Conservation (phyloP, 2,888 invertebrate species). For the Orchesellides sinensis region DNA sequence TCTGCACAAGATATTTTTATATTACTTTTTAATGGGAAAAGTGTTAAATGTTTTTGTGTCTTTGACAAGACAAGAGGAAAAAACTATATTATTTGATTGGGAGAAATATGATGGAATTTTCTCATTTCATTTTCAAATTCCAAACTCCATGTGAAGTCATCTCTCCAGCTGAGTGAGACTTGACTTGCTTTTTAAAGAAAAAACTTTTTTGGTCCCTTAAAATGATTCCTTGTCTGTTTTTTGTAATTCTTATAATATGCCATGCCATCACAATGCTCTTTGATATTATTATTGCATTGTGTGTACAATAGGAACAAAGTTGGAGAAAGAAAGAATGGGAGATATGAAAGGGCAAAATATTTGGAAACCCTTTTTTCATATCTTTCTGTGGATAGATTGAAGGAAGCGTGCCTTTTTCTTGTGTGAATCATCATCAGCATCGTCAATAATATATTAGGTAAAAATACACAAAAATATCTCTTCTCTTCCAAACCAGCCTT, state of each 20-base stretch:
- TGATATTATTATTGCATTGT: slow-evolving; percentile 36
- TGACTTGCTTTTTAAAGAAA: slow-evolving; percentile 22
- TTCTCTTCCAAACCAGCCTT: slow-evolving; percentile 6
- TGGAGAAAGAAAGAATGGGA: slow-evolving; percentile 26
- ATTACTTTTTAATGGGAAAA: slow-evolving; percentile 50
- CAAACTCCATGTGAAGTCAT: slow-evolving; percentile 74
- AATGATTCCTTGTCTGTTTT: slow-evolving; percentile 20
- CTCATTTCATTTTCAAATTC: slow-evolving; percentile 75
- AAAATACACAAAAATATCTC: slow-evolving; percentile 37
- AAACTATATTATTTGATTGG: slow-evolving; percentile 55
- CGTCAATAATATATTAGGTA: slow-evolving; percentile 21
- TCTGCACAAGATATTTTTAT: too few species aligned
- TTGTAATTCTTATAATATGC: slow-evolving; percentile 44
- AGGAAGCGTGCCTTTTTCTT: slow-evolving; percentile 56
- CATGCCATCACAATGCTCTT: slow-evolving; percentile 40
- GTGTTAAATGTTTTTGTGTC: slow-evolving; percentile 56
- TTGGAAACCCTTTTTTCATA: slow-evolving; percentile 50
- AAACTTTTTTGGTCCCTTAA: slow-evolving; percentile 47
- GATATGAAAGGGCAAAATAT: slow-evolving; percentile 45
- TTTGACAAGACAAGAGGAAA: slow-evolving; percentile 47
- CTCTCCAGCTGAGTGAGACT: slow-evolving; percentile 62
- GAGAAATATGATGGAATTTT: slow-evolving; percentile 72
- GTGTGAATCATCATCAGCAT: slow-evolving; percentile 4
- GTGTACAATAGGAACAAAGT: slow-evolving; percentile 1
- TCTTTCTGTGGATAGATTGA: too few species aligned